Conservation (phyloP, 1,140 invertebrate species). For the Diabrotica undecimpunctata region DNA sequence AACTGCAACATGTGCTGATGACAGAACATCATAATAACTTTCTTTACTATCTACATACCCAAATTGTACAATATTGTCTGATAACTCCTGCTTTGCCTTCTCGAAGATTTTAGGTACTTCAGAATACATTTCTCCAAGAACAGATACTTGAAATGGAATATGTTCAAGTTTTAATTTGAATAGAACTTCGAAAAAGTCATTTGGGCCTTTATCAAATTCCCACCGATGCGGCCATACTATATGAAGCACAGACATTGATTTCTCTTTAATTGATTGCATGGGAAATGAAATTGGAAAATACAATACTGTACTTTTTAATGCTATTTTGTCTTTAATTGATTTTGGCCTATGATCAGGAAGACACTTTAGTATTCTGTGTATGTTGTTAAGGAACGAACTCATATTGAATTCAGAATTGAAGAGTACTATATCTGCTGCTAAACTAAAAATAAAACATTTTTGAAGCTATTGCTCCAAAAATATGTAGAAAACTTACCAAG, state of each 20-base stretch:
- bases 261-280: slow-evolving; percentile 32
- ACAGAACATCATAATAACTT: slow-evolving; percentile 58
- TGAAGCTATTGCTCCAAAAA: slow-evolving; percentile 16
- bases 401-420: slow-evolving; percentile 74
- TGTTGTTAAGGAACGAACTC: slow-evolving; percentile 62
- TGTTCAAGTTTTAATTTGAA: slow-evolving; percentile 54
- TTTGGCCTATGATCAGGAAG: slow-evolving; percentile 64
- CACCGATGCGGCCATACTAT: slow-evolving; percentile 77
- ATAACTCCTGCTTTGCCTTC: slow-evolving; percentile 51
- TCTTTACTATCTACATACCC: slow-evolving; percentile 57
- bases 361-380: slow-evolving; percentile 62
- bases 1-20: slow-evolving; percentile 59
- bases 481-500: slow-evolving; percentile 52
- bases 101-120: slow-evolving; percentile 57
- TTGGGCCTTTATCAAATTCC: slow-evolving; percentile 78
- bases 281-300: slow-evolving; percentile 63
- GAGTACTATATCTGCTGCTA: slow-evolving; percentile 66
- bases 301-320: slow-evolving; percentile 60
- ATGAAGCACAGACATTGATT: slow-evolving; percentile 48
- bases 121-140: slow-evolving; percentile 59
- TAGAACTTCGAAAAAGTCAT: slow-evolving; percentile 60
- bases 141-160: slow-evolving; percentile 59
- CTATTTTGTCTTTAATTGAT: slow-evolving; percentile 54
- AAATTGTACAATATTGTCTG: slow-evolving; percentile 57
- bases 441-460: slow-evolving; percentile 48